Percentiles rank a stretch among this genome's conserved stretches.
Conservation (phyloP, 2,113 vertebrate genomes). For the Mesoclemmys tuberculata region DNA sequence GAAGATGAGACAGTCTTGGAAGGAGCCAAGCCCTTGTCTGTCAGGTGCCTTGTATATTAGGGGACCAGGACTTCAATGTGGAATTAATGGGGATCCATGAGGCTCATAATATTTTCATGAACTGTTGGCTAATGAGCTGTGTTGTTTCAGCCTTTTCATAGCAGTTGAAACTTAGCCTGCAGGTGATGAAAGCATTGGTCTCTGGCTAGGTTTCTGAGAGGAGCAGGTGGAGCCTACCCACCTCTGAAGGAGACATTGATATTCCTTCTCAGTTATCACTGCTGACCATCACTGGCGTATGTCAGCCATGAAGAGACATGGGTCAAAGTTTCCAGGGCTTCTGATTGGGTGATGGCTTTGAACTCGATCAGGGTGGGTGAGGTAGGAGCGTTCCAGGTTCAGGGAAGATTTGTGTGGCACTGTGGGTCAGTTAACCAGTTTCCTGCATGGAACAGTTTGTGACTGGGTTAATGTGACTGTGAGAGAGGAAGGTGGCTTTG, state of each 20-base stretch:
- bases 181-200: not conserved
- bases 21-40: not conserved
- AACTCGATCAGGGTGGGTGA: rapidly evolving
- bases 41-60: no score
- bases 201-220: not conserved
- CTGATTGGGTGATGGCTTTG: not conserved
- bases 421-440: not conserved
- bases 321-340: not conserved
- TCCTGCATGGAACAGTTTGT: not conserved
- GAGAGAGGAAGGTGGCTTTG: not conserved
- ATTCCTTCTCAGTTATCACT: not conserved
- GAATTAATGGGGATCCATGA: not conserved
- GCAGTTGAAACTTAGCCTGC: not conserved
- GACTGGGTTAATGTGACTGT: not conserved
- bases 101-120: not conserved
- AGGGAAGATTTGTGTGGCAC: not conserved
- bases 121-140: not conserved
- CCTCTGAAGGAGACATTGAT: not conserved
- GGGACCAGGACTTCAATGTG: not conserved
- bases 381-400: not conserved
- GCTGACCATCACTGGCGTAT: not conserved
- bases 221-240: no score
- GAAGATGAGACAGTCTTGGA: not conserved
- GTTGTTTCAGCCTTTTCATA: not conserved
- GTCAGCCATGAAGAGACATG: not conserved